A percentile compares a stretch with the other conserved stretches of the same genome.
phyloP scores from a whole-genome alignment of 2,888 invertebrate genomes.

The Agriopis marginaria region DNA sequence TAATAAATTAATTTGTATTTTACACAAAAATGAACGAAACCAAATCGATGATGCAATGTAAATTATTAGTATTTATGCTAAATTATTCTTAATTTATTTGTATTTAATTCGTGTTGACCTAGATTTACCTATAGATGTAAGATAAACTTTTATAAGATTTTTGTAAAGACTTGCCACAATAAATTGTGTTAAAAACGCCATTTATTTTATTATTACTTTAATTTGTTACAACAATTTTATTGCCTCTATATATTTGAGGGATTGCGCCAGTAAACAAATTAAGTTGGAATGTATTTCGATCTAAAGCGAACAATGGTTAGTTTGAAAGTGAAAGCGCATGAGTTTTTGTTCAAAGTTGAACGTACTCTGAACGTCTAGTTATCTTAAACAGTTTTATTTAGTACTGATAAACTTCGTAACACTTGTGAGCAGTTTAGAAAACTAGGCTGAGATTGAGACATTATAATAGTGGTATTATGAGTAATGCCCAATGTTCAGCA shows the following conservation, averaged over 20 bases:
- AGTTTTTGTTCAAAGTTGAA: conserved; percentile 62
- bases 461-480: conserved; percentile 33
- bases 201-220: conserved; percentile 10
- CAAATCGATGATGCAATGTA: conserved; percentile 75
- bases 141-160: conserved; percentile 27
- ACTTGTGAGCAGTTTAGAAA: conserved; percentile 49
- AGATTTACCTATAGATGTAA: conserved; percentile 18
- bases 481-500: conserved; percentile 61
- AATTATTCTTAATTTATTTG: conserved; percentile 46
- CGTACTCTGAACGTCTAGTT: conserved; percentile 55
- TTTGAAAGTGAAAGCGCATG: conserved; percentile 74
- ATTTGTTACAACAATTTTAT: conserved; percentile 6
- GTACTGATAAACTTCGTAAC: conserved; percentile 51
- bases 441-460: conserved; percentile 57
- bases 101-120: conserved; percentile 31
- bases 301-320: conserved; percentile 41
- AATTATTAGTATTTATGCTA: conserved; percentile 44
- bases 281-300: conserved; percentile 36
- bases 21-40: conserved; percentile 58
- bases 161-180: conserved; percentile 65
- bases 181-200: conserved; percentile 39
- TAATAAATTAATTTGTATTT: conserved; percentile 23
- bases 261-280: conserved; percentile 33
- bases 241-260: conserved; percentile 4
- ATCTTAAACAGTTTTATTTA: conserved; percentile 46